phyloP scores from a whole-genome alignment of 2,888 invertebrate genomes.

The Phrixothrix hirtus region DNA sequence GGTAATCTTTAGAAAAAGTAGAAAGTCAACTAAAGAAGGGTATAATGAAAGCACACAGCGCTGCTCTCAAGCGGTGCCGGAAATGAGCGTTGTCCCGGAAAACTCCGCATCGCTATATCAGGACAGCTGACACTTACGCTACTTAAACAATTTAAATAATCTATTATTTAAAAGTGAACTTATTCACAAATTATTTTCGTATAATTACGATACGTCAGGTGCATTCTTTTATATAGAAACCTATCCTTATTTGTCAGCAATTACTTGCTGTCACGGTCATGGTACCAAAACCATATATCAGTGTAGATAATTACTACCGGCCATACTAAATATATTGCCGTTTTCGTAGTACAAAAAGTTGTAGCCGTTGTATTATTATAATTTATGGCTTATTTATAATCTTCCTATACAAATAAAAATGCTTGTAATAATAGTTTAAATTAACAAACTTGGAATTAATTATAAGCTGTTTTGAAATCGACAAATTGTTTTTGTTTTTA shows the following conservation, averaged over 20 bases:
- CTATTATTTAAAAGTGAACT: too few species aligned
- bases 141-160: slow-evolving; percentile 31
- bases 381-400: too few species aligned
- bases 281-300: slow-evolving; percentile 32
- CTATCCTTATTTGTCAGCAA: slow-evolving; percentile 31
- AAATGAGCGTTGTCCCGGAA: slow-evolving; percentile 42
- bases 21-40: slow-evolving; percentile 33
- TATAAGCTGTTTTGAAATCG: too few species aligned
- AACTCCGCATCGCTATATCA: slow-evolving; percentile 33
- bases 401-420: too few species aligned
- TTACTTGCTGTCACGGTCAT: slow-evolving; percentile 30
- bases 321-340: slow-evolving; percentile 22
- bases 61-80: slow-evolving; percentile 39
- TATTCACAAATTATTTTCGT: slow-evolving; percentile 6
- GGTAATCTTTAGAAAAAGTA: slow-evolving; percentile 30
- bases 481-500: too few species aligned
- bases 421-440: too few species aligned
- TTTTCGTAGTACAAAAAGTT: slow-evolving; percentile 19
- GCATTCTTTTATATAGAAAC: slow-evolving; percentile 16
- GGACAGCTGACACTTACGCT: slow-evolving; percentile 36
- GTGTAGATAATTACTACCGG: slow-evolving; percentile 31
- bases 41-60: slow-evolving; percentile 39
- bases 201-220: slow-evolving; percentile 1
- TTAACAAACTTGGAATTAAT: neutral
- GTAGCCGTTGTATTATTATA: neutral